These are phyloP conservation scores for Setophaga coronata DNA, from an alignment of 2,113 vertebrate species.

Conservation along the genomic window DNA sequence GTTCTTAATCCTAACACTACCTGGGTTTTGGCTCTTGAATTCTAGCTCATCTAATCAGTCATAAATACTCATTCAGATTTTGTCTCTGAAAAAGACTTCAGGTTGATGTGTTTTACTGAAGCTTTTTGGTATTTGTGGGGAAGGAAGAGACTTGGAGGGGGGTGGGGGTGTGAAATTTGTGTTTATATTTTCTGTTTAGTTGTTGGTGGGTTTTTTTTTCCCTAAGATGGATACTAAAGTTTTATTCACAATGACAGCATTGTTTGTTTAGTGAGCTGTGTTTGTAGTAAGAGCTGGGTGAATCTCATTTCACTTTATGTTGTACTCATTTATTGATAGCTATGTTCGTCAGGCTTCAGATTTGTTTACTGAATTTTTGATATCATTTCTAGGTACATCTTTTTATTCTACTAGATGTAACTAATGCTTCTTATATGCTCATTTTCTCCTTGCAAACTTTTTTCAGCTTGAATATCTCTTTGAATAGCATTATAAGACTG, in stretches of 20 bases:
- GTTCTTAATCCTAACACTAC: neutral
- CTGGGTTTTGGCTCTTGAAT: neutral
- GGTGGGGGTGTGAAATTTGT: neutral
- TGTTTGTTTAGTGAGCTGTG: neutral
- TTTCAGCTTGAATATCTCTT: neutral
- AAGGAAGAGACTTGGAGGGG: neutral
- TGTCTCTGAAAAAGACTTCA: neutral
- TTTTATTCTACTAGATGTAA: neutral
- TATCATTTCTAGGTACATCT: neutral
- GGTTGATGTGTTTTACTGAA: neutral
- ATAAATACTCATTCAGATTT: neutral
- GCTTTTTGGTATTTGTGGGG: neutral
- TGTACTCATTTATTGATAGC: neutral
- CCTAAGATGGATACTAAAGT: neutral
- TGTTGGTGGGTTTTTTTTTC: neutral
- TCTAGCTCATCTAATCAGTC: neutral
- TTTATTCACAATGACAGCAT: neutral
- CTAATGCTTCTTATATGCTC: neutral
- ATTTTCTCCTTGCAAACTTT: neutral
- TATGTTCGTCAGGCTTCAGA: neutral
- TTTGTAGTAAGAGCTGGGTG: neutral
- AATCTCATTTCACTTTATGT: neutral
- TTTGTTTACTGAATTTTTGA: neutral
- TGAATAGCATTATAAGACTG: neutral
- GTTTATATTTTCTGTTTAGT: neutral